Conservation (phyloP, 2,797 vertebrate species). For the Synaphobranchus kaupii region DNA sequence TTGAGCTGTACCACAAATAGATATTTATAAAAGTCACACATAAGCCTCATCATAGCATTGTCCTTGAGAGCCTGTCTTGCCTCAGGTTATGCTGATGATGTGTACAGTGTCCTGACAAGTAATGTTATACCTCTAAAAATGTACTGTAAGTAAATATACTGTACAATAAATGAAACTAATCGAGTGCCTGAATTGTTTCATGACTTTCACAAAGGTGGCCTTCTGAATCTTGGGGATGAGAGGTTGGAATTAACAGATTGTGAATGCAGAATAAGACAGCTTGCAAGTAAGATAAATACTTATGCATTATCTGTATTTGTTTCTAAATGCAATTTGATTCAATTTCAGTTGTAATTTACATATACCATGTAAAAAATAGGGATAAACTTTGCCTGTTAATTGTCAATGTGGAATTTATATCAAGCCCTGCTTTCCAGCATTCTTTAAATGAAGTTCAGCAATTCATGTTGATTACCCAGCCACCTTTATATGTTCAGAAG, state of each 20-base stretch:
- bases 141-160: not conserved
- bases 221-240: not conserved
- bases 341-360: not conserved
- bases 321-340: not conserved
- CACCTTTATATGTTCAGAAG: not conserved
- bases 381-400: not conserved
- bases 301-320: not conserved
- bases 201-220: not conserved
- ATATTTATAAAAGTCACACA: not conserved
- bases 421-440: not conserved
- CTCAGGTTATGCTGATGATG: constrained; percentile 6
- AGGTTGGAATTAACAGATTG: not conserved
- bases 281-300: not conserved
- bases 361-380: not conserved
- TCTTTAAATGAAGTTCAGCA: not conserved
- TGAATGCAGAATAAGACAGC: not conserved
- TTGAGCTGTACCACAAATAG: not conserved
- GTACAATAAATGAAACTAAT: not conserved
- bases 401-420: not conserved
- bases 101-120: not conserved
- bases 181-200: not conserved
- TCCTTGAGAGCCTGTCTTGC: not conserved
- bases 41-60: not conserved
- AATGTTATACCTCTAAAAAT: not conserved
- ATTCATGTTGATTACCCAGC: not conserved